Base-by-base conservation (phyloP, 2,888 invertebrate species). In the Anthophora plumipes region DNA sequence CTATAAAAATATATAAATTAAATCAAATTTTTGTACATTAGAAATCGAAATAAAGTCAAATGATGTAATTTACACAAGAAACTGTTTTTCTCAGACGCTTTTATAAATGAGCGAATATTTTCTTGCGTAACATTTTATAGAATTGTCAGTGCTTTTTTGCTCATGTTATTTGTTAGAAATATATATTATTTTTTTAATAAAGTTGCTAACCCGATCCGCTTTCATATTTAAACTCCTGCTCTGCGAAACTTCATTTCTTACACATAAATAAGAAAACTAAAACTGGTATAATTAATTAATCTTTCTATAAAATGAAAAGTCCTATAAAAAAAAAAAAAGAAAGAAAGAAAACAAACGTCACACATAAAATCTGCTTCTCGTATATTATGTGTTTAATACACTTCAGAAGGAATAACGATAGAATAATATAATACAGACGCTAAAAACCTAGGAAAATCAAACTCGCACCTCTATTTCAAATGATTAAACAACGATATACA, bases 401-500 rank as follows among this genome's bases (percentile, higher is more conserved):
- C 6, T 5, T 14, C 3, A 20, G 12, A 57, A 12, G 25, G 17
- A 73, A 39, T 0, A 59, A 54, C 17, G 22, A 54, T 14, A 22
- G 14, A 31, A 14, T 17, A 22, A 5, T 41, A 20, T 9, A 22
- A 50, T 17, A 8, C 25, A 41, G 5, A 57, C 17, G 12, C 20
- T 31, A 59, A 41, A 50, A 41, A 17, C 41, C 39, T 41, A 20
- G 9, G 43, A 37, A 46, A 8, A 25, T 17, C 12, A 46, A 39
- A 22, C 8, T 8, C 31, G 25, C 52, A 37, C n/a, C 46, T 76
- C 69, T 77, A 63, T 77, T 61, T 71, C 67, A 60, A 84, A 66
- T 76, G 69, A 60, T 77, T 68, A 2, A 67, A 72, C 50, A 73
- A 78, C 69, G 52, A 77, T 66, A 68, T 50, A 72, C 22, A 17